A percentile compares a stretch with the other conserved stretches of the same genome.
phyloP scores from a whole-genome alignment of 2,797 vertebrate genomes.

The Sylvilagus floridanus region DNA sequence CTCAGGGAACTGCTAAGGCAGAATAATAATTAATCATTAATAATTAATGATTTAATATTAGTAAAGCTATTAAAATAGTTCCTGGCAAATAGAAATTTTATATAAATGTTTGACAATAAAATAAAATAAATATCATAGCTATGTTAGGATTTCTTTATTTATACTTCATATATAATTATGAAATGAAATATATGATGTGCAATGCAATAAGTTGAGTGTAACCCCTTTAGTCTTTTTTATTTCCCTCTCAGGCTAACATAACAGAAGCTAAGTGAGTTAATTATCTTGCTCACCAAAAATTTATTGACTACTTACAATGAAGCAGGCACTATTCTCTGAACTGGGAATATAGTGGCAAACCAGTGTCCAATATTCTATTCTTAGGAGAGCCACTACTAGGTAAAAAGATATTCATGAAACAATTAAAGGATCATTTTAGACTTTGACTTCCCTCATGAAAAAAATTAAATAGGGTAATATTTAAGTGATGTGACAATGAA shows the following conservation, averaged over 20 bases:
- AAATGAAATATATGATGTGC: not conserved
- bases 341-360: not conserved
- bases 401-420: conserved; percentile 31
- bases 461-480: not conserved
- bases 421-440: not conserved
- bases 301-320: not conserved
- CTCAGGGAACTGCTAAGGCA: not conserved
- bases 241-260: not conserved
- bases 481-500: not conserved
- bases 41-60: conserved; percentile 54
- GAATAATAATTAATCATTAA: conserved; percentile 20
- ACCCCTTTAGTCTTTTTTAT: not conserved
- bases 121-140: not conserved
- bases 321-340: not conserved
- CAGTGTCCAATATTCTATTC: conserved; percentile 26
- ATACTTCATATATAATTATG: not conserved
- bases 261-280: not conserved
- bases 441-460: not conserved
- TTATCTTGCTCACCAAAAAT: not conserved
- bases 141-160: not conserved
- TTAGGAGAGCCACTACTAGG: conserved; percentile 55
- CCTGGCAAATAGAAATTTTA: not conserved
- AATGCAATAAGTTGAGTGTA: not conserved
- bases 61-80: not conserved
- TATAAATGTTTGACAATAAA: not conserved